phyloP scores from a whole-genome alignment of 2,113 vertebrate species.

The Ameiurus melas region DNA sequence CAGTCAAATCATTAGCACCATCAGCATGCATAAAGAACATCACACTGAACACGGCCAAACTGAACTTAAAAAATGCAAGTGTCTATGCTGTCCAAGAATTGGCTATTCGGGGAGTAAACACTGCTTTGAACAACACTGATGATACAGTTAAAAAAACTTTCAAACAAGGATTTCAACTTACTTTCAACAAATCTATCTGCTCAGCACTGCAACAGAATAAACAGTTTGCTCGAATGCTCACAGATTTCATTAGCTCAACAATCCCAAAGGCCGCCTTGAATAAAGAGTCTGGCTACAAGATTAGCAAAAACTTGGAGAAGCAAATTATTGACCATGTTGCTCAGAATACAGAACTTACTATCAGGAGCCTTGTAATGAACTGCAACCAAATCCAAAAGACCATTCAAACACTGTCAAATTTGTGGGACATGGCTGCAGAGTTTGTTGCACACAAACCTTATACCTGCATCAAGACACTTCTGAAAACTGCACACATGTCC shows the following conservation, averaged over 20 bases:
- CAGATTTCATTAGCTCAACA: slow-evolving; percentile 18
- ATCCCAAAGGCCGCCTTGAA: slow-evolving; percentile 26
- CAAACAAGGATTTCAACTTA: background rate
- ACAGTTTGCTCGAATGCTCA: background rate
- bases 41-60: background rate
- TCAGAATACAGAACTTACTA: background rate
- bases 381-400: background rate
- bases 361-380: background rate
- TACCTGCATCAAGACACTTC: background rate
- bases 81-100: slow-evolving; percentile 41
- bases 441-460: background rate
- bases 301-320: slow-evolving; percentile 15
- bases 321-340: background rate
- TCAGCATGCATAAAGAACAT: background rate
- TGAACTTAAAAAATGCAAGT: slow-evolving; percentile 23
- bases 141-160: background rate
- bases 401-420: slow-evolving; percentile 11
- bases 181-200: background rate
- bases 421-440: background rate
- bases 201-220: slow-evolving; percentile 29
- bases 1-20: slow-evolving; percentile 3
- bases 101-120: slow-evolving; percentile 11
- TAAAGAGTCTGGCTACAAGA: slow-evolving; percentile 7
- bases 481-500: background rate
- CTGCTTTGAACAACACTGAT: slow-evolving; percentile 35